phyloP scores from a whole-genome alignment of 2,113 vertebrate genomes.

The Melanerpes formicivorus region DNA sequence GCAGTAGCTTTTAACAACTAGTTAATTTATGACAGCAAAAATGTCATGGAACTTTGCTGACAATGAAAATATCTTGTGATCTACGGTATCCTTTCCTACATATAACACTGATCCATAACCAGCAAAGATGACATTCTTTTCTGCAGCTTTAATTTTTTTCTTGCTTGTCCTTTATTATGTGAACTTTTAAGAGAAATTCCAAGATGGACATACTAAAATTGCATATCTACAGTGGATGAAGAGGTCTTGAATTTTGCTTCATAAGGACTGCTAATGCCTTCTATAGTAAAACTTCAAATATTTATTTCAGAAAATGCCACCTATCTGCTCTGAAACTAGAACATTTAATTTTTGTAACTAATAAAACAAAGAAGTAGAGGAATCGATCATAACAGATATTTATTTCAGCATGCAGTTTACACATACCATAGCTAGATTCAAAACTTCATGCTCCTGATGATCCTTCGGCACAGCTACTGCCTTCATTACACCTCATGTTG shows the following conservation, averaged over 20 bases:
- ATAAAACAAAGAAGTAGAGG: neutral
- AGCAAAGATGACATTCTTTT: neutral
- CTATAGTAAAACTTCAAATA: neutral
- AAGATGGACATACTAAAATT: neutral
- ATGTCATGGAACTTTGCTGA: neutral
- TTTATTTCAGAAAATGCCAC: neutral
- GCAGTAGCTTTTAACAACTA: slow-evolving; percentile 16
- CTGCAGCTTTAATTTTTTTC: neutral
- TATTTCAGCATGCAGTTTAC: neutral
- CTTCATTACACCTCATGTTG: neutral
- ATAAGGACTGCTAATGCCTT: neutral
- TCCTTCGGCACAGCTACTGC: neutral
- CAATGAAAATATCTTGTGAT: neutral
- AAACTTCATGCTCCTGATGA: neutral
- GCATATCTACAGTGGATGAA: neutral
- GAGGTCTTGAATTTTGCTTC: neutral
- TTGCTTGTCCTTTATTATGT: neutral
- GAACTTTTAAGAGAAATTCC: neutral
- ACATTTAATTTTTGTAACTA: neutral
- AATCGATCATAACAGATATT: neutral
- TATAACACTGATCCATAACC: neutral
- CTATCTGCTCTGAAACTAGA: neutral
- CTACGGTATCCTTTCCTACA: neutral
- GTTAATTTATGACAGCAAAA: neutral
- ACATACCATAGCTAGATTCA: neutral